phyloP scores from a whole-genome alignment of 2,888 invertebrate genomes.

The Drosophila tripunctata region DNA sequence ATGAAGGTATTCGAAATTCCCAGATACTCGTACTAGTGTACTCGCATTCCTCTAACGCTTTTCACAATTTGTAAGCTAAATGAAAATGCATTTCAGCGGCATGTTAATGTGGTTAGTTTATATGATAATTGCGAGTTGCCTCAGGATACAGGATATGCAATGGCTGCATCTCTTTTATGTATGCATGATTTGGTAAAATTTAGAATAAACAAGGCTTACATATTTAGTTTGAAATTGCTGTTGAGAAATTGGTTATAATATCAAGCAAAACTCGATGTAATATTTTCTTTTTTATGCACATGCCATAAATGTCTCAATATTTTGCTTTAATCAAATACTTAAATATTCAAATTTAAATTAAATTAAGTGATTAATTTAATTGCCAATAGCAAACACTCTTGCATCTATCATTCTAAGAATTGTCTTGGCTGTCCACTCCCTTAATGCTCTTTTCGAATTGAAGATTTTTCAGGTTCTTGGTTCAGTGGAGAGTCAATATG shows the following conservation, averaged over 20 bases:
- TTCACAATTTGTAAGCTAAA: not conserved
- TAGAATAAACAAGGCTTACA: not conserved
- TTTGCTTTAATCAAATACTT: too few relatives aligned
- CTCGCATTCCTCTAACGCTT: constrained; percentile 1
- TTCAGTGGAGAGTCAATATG: constrained; percentile 46
- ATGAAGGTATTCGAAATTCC: constrained; percentile 39
- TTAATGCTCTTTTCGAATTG: not conserved
- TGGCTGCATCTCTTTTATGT: not conserved
- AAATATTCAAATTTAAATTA: too few relatives aligned
- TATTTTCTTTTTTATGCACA: too few relatives aligned
- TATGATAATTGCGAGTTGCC: constrained; percentile 1
- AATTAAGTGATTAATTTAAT: not conserved
- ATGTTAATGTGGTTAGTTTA: constrained; percentile 30
- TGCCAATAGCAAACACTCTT: not conserved
- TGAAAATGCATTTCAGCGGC: constrained; percentile 14
- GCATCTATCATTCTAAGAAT: not conserved
- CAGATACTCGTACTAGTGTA: constrained; percentile 10
- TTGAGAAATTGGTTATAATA: too few relatives aligned
- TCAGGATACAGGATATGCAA: not conserved
- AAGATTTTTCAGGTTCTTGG: constrained; percentile 17
- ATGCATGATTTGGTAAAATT: not conserved
- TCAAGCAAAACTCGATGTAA: too few relatives aligned
- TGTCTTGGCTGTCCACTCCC: not conserved
- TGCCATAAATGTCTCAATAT: too few relatives aligned
- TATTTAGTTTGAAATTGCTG: too few relatives aligned